Base-by-base conservation (phyloP, 2,888 invertebrate species). In the Catonia carolina region DNA sequence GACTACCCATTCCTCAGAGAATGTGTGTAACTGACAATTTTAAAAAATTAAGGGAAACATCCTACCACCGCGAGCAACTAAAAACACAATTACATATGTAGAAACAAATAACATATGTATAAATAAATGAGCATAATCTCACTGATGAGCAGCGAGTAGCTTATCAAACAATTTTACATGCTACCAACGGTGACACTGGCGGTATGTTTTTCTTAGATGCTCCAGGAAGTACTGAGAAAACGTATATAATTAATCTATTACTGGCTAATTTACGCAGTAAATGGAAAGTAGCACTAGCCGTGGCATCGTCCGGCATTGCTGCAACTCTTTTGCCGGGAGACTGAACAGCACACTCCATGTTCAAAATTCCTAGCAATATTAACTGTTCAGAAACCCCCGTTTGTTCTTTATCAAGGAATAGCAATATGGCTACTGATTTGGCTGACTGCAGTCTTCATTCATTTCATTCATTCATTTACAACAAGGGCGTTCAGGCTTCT, bases 291-390 rank as follows among this genome's bases (percentile, higher is more conserved):
- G 69, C 69, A 3, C 58, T 72, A 50, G 67, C 70, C 45, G 66
- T 71, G 17, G 71, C 70, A 8, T 71, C 66, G 35, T 67, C 69
- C 6, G 72, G 70, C 53, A 71, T 74, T 55, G 69, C 70, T 31
- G 68, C 73, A 53, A 71, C 69, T 45, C 64, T 74, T 50, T 63
- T 74, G 37, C 65, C 68, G 61, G 67, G 70, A 56, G 70, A 70
- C 23, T 62, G 68, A 64, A 73, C 69, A 27, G 67, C 68, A 47
- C 33, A 33, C 10, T 33, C 33, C 7, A 33, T 10, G 7, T 33
- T 33, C 10, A 33, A 33, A 33, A 7, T 33, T 33, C 33, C 33
- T 33, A 8, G 7, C 8, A 33, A 33, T 33, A 10, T 7, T 33
- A n/a, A n/a, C n/a, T n/a, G n/a, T n/a, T n/a, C n/a, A n/a, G n/a